phyloP scores from a whole-genome alignment of 2,113 vertebrate genomes.

The Otocyon megalotis region DNA sequence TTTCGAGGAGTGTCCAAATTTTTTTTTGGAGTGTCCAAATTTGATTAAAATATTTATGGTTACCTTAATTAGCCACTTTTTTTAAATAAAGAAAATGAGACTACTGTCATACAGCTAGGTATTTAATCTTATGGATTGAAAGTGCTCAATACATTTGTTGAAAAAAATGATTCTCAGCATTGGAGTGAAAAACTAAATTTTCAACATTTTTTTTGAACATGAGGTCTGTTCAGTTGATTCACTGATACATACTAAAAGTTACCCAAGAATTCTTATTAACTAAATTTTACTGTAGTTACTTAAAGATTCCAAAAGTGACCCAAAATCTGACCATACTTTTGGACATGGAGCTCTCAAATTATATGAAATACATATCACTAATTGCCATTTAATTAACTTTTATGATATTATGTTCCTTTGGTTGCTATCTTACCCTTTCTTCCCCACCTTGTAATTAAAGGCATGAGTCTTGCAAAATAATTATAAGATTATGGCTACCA shows the following conservation, averaged over 20 bases:
- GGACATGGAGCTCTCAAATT: background rate
- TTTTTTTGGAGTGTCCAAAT: background rate
- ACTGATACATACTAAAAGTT: background rate
- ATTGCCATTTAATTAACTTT: background rate
- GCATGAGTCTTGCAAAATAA: background rate
- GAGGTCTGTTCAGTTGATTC: background rate
- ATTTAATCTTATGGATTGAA: background rate
- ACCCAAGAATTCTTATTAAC: slow-evolving; percentile 4
- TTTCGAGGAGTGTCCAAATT: background rate
- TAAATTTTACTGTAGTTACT: slow-evolving; percentile 20
- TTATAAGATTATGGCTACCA: background rate
- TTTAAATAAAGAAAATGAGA: background rate
- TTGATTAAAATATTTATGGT: background rate
- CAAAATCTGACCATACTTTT: background rate
- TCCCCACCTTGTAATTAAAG: background rate
- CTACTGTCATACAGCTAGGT: background rate
- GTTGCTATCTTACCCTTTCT: background rate
- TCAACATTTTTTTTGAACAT: background rate
- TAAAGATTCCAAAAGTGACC: background rate
- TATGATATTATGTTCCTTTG: background rate
- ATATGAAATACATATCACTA: background rate
- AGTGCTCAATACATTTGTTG: background rate
- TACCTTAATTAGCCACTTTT: background rate
- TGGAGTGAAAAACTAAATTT: background rate
- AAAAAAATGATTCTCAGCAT: background rate